Evolutionary conservation across 2,888 invertebrate genomes (phyloP).

Genomic region (Drosophila helvetica): DNA sequence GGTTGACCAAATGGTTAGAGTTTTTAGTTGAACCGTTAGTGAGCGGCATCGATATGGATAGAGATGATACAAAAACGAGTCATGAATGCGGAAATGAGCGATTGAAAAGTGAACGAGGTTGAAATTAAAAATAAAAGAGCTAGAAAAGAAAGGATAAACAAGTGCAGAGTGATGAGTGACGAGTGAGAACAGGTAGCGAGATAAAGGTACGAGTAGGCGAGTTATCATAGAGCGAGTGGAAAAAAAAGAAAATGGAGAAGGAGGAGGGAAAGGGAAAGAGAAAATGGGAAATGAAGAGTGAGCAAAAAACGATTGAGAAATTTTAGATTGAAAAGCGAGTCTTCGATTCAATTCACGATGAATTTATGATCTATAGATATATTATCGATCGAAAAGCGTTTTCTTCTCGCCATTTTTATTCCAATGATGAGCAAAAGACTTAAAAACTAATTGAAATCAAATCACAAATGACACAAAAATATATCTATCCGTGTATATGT

Average conservation of each 20-base stretch:
- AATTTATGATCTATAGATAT: background rate
- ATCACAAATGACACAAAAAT: background rate
- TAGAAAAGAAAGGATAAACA: background rate
- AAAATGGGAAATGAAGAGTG: background rate
- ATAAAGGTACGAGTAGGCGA: too few species aligned
- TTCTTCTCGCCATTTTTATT: constrained; percentile 12
- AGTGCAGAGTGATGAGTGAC: background rate
- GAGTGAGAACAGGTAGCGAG: background rate
- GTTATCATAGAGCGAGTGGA: background rate
- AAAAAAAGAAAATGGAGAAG: background rate
- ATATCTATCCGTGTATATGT: background rate
- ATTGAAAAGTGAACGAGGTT: background rate
- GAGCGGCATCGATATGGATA: background rate
- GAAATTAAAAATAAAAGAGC: background rate
- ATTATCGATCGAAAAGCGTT: background rate
- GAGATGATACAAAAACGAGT: background rate
- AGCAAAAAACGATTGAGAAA: background rate
- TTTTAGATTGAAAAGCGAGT: background rate
- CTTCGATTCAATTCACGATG: background rate
- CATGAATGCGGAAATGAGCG: background rate
- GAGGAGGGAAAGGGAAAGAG: background rate
- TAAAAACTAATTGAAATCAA: background rate
- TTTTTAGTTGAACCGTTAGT: constrained; percentile 20
- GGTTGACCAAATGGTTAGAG: constrained; percentile 13
- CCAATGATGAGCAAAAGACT: background rate